These are phyloP conservation scores for Nomada goodeniana DNA, from an alignment of 2,888 invertebrate genomes.

Conservation along the genomic window DNA sequence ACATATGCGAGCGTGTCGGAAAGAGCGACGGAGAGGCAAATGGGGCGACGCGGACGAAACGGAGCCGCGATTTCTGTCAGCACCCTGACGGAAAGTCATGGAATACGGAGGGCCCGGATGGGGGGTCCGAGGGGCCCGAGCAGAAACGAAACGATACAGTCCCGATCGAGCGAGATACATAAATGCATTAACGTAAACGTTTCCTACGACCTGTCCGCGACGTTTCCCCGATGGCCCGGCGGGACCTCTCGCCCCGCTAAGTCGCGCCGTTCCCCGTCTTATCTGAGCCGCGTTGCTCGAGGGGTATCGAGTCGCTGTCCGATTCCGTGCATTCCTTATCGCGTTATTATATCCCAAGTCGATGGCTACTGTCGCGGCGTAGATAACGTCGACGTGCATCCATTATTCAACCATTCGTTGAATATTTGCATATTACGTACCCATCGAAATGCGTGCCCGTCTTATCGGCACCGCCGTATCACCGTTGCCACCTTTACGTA, in stretches of 20 bases:
- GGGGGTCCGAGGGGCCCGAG: background rate
- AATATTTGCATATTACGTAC: constrained; percentile 72
- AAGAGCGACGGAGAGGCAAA: background rate
- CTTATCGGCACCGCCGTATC: constrained; percentile 70
- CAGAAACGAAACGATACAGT: constrained; percentile 44
- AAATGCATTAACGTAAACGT: constrained; percentile 78
- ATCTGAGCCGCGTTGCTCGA: constrained; percentile 19
- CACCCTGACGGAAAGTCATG: background rate
- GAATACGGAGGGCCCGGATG: background rate
- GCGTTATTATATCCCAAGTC: constrained; percentile 62
- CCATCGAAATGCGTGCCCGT: constrained; percentile 63
- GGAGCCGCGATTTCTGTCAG: too few species aligned
- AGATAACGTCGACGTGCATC: constrained; percentile 78
- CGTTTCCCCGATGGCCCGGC: background rate
- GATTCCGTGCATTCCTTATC: constrained; percentile 66
- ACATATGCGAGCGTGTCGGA: constrained; percentile 31
- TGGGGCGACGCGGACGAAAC: background rate
- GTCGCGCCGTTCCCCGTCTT: constrained; percentile 12
- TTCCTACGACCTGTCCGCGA: constrained; percentile 41
- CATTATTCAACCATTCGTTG: constrained; percentile 78
- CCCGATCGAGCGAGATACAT: constrained; percentile 77
- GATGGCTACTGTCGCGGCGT: constrained; percentile 57
- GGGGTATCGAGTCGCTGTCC: constrained; percentile 58
- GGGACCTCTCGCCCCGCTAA: constrained; percentile 22
- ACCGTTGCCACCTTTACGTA: constrained; percentile 76